A percentile compares a stretch with the other conserved stretches of the same genome.
Conservation (phyloP, 2,113 vertebrate genomes). For the Corydoras maculifer region DNA sequence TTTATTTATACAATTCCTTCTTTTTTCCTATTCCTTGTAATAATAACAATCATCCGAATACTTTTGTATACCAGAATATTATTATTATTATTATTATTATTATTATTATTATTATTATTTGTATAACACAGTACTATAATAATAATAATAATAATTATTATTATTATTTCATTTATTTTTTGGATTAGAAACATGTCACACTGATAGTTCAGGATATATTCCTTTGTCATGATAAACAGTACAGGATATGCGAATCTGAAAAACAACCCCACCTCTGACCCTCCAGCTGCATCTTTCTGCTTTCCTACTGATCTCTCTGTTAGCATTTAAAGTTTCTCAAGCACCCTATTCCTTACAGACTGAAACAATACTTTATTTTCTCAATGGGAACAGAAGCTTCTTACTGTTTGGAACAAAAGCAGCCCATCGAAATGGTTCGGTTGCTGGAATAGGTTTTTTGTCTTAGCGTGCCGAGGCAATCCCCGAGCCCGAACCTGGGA, state of each 20-base stretch:
- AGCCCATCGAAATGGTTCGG: neutral
- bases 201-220: neutral
- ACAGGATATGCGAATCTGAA: conserved; percentile 21
- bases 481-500: conserved; percentile 30
- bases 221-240: conserved; percentile 34
- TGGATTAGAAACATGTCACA: neutral
- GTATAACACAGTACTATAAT: too few relatives aligned
- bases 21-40: too few relatives aligned
- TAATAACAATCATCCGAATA: too few relatives aligned
- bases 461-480: conserved; percentile 26
- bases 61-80: too few relatives aligned
- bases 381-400: conserved; percentile 4
- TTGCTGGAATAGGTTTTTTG: neutral
- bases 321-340: conserved; percentile 11
- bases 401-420: neutral
- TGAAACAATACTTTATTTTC: neutral
- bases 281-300: conserved; percentile 6
- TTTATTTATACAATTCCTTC: too few relatives aligned
- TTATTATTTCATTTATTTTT: too few relatives aligned
- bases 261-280: neutral
- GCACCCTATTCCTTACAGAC: neutral
- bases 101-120: neutral
- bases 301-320: conserved; percentile 4
- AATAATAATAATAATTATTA: neutral
- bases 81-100: too few relatives aligned